phyloP scores from a whole-genome alignment of 2,888 invertebrate species.

The Hirudinaria manillensis region DNA sequence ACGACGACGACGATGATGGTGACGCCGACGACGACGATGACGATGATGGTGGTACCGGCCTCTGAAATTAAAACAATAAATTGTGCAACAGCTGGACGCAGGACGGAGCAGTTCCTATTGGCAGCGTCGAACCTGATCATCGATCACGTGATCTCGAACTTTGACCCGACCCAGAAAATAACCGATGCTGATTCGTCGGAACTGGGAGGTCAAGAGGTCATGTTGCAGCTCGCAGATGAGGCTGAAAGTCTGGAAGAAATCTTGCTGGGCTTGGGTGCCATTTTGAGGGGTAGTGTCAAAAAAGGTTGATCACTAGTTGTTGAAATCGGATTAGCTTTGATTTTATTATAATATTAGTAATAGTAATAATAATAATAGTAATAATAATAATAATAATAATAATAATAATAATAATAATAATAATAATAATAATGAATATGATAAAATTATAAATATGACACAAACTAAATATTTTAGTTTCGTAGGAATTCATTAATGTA shows the following conservation, averaged over 20 bases:
- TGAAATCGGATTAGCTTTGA: no score
- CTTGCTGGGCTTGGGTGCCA: background rate
- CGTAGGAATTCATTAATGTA: no score
- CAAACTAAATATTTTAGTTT: no score
- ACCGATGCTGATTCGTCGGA: conserved; percentile 21
- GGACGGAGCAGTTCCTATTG: conserved; percentile 17
- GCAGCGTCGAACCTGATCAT: background rate
- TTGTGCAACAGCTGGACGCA: conserved; percentile 2
- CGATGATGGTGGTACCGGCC: background rate
- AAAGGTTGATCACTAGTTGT: background rate
- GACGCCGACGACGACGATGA: background rate
- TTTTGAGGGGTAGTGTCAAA: background rate
- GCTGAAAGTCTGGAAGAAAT: conserved; percentile 24
- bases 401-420: no score
- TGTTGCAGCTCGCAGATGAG: conserved; percentile 13
- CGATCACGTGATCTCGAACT: conserved; percentile 23
- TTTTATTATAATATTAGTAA: no score
- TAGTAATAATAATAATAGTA: no score
- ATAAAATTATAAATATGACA: no score
- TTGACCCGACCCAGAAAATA: conserved; percentile 18
- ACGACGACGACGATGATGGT: background rate
- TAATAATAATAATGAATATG: no score
- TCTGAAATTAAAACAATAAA: background rate
- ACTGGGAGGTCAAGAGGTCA: background rate
- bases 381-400: no score